phyloP scores from a whole-genome alignment of 1,140 invertebrate genomes.

The Mesaphorura yosii region DNA sequence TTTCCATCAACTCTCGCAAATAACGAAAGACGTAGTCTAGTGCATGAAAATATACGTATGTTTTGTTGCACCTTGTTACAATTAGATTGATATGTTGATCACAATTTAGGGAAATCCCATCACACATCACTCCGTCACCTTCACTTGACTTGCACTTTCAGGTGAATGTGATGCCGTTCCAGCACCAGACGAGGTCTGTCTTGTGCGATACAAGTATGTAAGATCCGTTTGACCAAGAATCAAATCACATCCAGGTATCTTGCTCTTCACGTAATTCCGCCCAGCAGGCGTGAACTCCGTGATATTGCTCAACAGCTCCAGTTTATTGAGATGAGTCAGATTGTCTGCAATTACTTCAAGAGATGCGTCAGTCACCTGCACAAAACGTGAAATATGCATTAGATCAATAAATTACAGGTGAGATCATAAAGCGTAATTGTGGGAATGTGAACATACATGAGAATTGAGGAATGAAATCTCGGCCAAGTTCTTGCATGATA shows the following conservation, averaged over 20 bases:
- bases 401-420: background rate
- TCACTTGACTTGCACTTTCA: too few relatives aligned
- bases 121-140: too few relatives aligned
- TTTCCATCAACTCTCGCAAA: too few relatives aligned
- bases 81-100: too few relatives aligned
- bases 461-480: slow-evolving; percentile 1
- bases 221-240: slow-evolving; percentile 1
- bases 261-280: background rate
- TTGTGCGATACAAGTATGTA: background rate
- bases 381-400: background rate
- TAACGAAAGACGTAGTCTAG: too few relatives aligned
- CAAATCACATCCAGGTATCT: background rate
- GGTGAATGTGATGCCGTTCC: too few relatives aligned
- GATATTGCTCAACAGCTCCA: slow-evolving; percentile 1
- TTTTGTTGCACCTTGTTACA: too few relatives aligned
- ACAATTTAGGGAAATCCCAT: too few relatives aligned
- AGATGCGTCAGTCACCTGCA: background rate
- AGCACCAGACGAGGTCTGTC: too few relatives aligned
- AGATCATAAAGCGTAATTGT: too few relatives aligned
- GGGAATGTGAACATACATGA: too few relatives aligned
- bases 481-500: background rate
- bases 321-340: background rate
- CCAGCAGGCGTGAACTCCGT: slow-evolving; percentile 3
- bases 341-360: background rate
- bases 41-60: too few relatives aligned